phyloP scores from a whole-genome alignment of 2,888 invertebrate species.

The Troides helena region DNA sequence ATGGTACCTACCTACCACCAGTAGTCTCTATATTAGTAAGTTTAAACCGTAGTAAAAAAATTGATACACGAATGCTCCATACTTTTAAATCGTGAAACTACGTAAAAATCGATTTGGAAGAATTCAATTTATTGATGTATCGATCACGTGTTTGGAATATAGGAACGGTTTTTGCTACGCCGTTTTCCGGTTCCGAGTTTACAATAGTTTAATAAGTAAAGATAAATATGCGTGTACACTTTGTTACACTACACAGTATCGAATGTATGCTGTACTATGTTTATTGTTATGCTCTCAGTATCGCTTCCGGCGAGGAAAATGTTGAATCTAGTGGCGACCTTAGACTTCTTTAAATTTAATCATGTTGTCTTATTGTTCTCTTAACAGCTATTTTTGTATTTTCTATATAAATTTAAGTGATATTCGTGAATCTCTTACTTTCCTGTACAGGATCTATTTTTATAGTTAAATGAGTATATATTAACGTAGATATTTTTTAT shows the following conservation, averaged over 20 bases:
- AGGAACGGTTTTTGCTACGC: background rate
- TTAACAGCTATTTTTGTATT: background rate
- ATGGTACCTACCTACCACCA: too few relatives aligned
- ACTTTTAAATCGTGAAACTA: too few relatives aligned
- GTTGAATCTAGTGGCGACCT: slow-evolving; percentile 9
- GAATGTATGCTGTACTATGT: slow-evolving; percentile 3
- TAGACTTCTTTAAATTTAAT: slow-evolving; percentile 24
- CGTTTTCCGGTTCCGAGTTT: slow-evolving; percentile 11
- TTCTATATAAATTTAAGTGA: background rate
- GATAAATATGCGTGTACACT: background rate
- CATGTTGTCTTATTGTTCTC: slow-evolving; percentile 11
- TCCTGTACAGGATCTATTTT: too few relatives aligned
- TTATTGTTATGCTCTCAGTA: slow-evolving; percentile 22
- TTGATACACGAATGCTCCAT: too few relatives aligned
- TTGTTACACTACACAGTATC: slow-evolving; percentile 9
- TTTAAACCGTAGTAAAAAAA: too few relatives aligned
- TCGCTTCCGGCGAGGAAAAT: slow-evolving; percentile 25
- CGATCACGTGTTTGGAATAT: slow-evolving; percentile 10
- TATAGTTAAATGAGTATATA: too few relatives aligned
- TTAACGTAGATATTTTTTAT: too few relatives aligned
- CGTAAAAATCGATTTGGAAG: too few relatives aligned
- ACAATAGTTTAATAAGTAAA: slow-evolving; percentile 8
- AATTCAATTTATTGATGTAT: background rate
- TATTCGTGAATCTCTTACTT: too few relatives aligned
- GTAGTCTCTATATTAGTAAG: background rate